These are phyloP conservation scores for Chironomus tentans DNA, from an alignment of 2,888 invertebrate species.

Conservation along the genomic window DNA sequence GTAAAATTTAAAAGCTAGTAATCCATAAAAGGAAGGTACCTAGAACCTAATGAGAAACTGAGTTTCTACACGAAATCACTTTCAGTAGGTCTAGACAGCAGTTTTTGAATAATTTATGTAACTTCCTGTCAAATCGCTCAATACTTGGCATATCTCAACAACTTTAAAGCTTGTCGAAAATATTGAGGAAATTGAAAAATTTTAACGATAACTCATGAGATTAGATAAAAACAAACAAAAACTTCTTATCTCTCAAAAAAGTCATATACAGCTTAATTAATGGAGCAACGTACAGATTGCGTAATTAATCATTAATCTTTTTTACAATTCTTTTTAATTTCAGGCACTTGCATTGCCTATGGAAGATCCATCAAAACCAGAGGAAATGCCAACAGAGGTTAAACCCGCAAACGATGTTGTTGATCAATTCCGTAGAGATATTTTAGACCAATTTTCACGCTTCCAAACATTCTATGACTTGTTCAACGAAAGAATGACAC, in stretches of 20 bases:
- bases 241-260: not conserved
- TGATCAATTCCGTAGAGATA: not conserved
- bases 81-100: no score
- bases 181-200: no score
- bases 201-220: no score
- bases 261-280: not conserved
- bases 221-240: not conserved
- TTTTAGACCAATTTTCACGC: not conserved
- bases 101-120: no score
- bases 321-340: not conserved
- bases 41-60: no score
- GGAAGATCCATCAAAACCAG: not conserved
- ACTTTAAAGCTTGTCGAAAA: not conserved
- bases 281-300: not conserved
- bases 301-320: not conserved
- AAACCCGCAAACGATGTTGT: not conserved
- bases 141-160: not conserved
- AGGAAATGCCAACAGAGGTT: not conserved
- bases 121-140: no score
- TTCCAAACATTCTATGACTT: constrained; percentile 13
- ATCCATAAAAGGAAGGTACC: no score
- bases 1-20: no score
- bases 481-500: not conserved
- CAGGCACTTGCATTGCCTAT: constrained; percentile 2
- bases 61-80: no score